Base-by-base conservation (phyloP, 2,113 vertebrate genomes). In the Ptilonorhynchus violaceus region DNA sequence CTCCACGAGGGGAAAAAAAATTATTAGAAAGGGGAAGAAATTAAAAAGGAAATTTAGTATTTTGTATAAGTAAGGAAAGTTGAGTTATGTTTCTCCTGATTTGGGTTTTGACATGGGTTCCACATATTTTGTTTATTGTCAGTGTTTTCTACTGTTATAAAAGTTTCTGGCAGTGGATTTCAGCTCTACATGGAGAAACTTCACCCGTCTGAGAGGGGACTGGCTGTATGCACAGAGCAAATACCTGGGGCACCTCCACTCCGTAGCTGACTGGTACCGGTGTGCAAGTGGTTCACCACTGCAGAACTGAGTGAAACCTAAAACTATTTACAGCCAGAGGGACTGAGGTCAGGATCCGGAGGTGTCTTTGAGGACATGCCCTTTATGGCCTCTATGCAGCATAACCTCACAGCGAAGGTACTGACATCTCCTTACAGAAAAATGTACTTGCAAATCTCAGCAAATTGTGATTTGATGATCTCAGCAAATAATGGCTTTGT, bases 251-350 rank as follows among this genome's bases (percentile, higher is more conserved):
- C 56, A 75, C 27, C 37, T 60, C n/a, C 25, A 6, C 73, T 50
- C 44, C 31, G 41, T 13, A 0, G 2, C 39, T n/a, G 35, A 50
- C n/a, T 25, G 6, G 18, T 27, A 31, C 10, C 0, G 0, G 18
- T 55, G 11, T 22, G 35, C 13, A 28, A 31, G 9, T 24, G 10
- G 3, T n/a, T n/a, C 35, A 19, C 2, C n/a, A 47, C 37, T 42
- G 53, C 46, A 22, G 67, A 88, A 31, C 50, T 30, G 52, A 68
- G 22, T 15, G 52, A 84, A 41, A 56, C 41, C 66, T 47, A 7
- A 23, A 44, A 23, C 67, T 58, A 1, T 30, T 80, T 44, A 69
- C 81, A 92, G 72, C 9, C 64, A 78, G 24, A 0, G 5, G 72
- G 44, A 18, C 39, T 15, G 56, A 95, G 80, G 66, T 81, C 72